These are phyloP conservation scores for Tinea semifulvella DNA, from an alignment of 2,888 invertebrate species.

Conservation along the genomic window DNA sequence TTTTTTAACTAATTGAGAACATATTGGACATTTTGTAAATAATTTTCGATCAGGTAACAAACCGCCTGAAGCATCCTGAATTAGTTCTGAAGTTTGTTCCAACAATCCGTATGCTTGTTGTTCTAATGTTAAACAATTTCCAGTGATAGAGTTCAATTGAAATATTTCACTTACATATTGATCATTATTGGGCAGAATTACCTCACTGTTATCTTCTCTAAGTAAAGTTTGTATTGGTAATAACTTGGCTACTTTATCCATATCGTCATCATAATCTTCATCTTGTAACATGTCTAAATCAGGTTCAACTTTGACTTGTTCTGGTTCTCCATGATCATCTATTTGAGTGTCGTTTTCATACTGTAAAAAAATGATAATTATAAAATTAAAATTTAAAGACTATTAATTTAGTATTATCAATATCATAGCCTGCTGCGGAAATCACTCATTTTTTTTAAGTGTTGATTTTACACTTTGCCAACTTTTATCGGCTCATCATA, in stretches of 20 bases:
- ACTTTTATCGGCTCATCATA: no score
- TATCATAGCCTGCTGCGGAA: no score
- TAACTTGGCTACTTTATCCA: constrained; percentile 12
- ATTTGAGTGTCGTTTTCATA: not conserved
- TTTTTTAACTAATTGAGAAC: not conserved
- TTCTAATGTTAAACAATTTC: constrained; percentile 44
- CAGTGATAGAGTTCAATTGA: constrained; percentile 54
- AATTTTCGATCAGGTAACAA: constrained; percentile 19
- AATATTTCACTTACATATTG: constrained; percentile 29
- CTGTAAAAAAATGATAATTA: not conserved
- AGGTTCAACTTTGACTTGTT: constrained; percentile 31
- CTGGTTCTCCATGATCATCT: constrained; percentile 1
- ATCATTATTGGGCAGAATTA: not conserved
- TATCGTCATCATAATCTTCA: constrained; percentile 15
- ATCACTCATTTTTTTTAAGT: no score
- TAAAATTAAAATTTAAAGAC: not conserved
- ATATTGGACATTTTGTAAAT: constrained; percentile 8
- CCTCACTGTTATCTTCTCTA: not conserved
- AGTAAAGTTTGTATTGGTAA: not conserved
- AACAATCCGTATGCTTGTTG: constrained; percentile 54
- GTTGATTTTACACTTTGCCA: no score
- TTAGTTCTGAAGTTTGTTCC: constrained; percentile 36
- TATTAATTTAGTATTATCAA: no score
- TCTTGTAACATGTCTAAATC: constrained; percentile 23
- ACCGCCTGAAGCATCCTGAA: no score